Evolutionary conservation across 2,888 invertebrate genomes (phyloP).

Genomic region (Plebejus melissa): DNA sequence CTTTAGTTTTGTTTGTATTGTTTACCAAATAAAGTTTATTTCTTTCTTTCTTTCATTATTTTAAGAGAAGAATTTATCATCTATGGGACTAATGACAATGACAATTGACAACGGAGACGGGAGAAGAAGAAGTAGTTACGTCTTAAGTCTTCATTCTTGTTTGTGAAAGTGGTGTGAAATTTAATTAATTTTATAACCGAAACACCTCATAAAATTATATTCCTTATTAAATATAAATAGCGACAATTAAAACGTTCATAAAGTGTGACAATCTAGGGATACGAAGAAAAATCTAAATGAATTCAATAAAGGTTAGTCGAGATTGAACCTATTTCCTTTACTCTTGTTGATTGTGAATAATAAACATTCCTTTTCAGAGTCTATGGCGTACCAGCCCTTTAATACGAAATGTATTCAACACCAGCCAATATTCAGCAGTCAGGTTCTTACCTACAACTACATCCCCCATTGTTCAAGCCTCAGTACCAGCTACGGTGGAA

Average conservation of each 20-base stretch:
- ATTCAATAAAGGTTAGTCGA: constrained; percentile 38
- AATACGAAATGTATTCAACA: constrained; percentile 39
- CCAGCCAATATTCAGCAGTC: constrained; percentile 36
- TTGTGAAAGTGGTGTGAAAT: too few species aligned
- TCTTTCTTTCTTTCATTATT: too few species aligned
- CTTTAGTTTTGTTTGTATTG: too few species aligned
- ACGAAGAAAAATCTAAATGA: constrained; percentile 35
- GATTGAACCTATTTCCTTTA: not conserved
- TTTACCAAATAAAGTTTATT: too few species aligned
- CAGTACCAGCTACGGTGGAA: constrained; percentile 53
- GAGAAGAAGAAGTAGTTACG: too few species aligned
- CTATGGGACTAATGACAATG: too few species aligned
- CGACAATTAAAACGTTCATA: not conserved
- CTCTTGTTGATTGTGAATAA: constrained; percentile 31
- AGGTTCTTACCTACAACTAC: constrained; percentile 49
- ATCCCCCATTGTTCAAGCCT: constrained; percentile 46
- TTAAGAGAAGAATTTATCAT: too few species aligned
- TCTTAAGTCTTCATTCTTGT: too few species aligned
- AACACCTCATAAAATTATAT: not conserved
- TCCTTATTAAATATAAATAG: not conserved
- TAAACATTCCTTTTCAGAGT: constrained; percentile 45
- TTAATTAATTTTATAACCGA: not conserved
- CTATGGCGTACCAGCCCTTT: constrained; percentile 52
- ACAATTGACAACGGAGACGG: too few species aligned
- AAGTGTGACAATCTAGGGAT: not conserved